These are phyloP conservation scores for Oryzaephilus surinamensis DNA, from an alignment of 1,140 invertebrate species.

Conservation along the genomic window DNA sequence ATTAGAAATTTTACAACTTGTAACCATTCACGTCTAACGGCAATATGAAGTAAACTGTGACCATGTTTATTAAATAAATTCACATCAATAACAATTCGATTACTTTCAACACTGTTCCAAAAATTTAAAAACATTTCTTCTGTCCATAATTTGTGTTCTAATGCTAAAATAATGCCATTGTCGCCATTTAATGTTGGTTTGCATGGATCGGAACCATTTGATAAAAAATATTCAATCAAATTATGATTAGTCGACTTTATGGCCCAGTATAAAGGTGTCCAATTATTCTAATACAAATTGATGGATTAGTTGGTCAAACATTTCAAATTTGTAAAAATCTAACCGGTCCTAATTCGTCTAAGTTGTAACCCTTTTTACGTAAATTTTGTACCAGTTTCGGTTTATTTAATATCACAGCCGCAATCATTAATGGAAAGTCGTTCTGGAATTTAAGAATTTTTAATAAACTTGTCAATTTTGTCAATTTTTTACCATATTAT, in stretches of 20 bases:
- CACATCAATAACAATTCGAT: conserved; percentile 18
- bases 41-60: conserved; percentile 31
- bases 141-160: conserved; percentile 30
- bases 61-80: conserved; percentile 30
- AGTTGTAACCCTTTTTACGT: conserved; percentile 19
- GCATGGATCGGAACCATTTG: conserved; percentile 29
- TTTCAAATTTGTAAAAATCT: neutral
- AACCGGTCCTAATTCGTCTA: conserved; percentile 24
- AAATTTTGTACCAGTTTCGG: conserved; percentile 16
- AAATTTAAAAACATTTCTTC: conserved; percentile 30
- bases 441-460: too few species aligned
- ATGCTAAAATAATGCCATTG: conserved; percentile 30
- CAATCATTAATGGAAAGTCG: conserved; percentile 20
- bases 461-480: too few species aligned
- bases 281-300: conserved; percentile 23
- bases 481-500: too few species aligned
- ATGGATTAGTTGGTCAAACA: neutral
- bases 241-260: conserved; percentile 31
- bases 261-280: conserved; percentile 32
- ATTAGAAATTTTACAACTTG: conserved; percentile 24
- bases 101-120: conserved; percentile 25
- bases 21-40: conserved; percentile 31
- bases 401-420: conserved; percentile 22
- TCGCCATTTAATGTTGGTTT: conserved; percentile 29
- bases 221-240: conserved; percentile 30